phyloP scores from a whole-genome alignment of 35 echinoderm and acorn worm genomes.

The Apostichopus parvimensis region DNA sequence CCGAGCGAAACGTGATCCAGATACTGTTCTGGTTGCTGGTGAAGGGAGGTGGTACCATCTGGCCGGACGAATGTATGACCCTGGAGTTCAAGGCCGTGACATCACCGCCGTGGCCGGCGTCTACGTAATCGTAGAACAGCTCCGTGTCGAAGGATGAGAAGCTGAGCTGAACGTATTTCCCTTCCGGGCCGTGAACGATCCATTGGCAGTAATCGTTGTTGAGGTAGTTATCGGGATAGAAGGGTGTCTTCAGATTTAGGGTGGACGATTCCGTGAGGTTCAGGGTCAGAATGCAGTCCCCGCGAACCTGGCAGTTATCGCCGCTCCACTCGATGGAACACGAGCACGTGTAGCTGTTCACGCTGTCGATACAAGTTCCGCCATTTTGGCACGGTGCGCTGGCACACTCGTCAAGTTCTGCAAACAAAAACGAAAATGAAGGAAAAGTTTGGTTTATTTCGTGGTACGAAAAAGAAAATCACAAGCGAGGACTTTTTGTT shows the following conservation, averaged over 20 bases:
- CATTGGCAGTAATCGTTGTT: slow-evolving; percentile 92
- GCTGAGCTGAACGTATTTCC: slow-evolving; percentile 78
- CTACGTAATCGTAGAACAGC: slow-evolving; percentile 76
- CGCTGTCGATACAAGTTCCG: slow-evolving; percentile 42
- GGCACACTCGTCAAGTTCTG: slow-evolving; percentile 36
- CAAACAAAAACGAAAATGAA: background rate
- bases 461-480: too few species aligned
- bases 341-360: slow-evolving; percentile 47
- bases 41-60: slow-evolving; percentile 66
- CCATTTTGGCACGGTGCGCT: slow-evolving; percentile 49
- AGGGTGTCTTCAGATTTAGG: slow-evolving; percentile 52
- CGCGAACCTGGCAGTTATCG: slow-evolving; percentile 42
- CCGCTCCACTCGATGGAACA: slow-evolving; percentile 56
- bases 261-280: slow-evolving; percentile 29
- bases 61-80: slow-evolving; percentile 64
- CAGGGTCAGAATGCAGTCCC: slow-evolving; percentile 71
- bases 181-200: slow-evolving; percentile 61
- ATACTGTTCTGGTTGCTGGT: slow-evolving; percentile 75
- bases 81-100: slow-evolving; percentile 51
- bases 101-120: slow-evolving; percentile 78
- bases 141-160: slow-evolving; percentile 73
- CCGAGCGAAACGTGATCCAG: slow-evolving; percentile 78
- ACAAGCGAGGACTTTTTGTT: too few species aligned
- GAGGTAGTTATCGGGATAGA: slow-evolving; percentile 84
- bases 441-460: too few species aligned